Evolutionary conservation across 2,888 invertebrate genomes (phyloP).

Genomic region (Steinernema hermaphroditum): DNA sequence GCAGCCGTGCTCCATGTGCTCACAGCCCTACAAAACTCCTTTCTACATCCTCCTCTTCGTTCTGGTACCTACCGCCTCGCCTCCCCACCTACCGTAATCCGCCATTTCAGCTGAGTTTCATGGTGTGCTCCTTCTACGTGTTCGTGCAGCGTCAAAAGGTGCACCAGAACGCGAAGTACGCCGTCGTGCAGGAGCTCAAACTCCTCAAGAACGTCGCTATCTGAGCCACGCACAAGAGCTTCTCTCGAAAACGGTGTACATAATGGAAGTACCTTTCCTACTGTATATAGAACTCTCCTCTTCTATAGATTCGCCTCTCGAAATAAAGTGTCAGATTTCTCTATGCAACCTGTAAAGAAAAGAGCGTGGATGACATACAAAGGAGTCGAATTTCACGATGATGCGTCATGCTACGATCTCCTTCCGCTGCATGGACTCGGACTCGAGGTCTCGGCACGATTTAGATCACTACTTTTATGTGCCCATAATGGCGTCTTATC

Average conservation of each 20-base stretch:
- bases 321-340: too few relatives aligned
- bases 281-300: neutral
- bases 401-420: too few relatives aligned
- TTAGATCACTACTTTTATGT: too few relatives aligned
- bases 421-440: too few relatives aligned
- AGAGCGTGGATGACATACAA: too few relatives aligned
- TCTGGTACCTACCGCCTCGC: neutral
- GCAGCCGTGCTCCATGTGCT: conserved; percentile 25
- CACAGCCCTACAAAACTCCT: conserved; percentile 20
- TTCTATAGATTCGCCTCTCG: too few relatives aligned
- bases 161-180: conserved; percentile 22
- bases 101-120: neutral
- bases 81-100: neutral
- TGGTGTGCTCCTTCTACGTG: conserved; percentile 20
- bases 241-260: conserved; percentile 1
- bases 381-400: too few relatives aligned
- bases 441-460: too few relatives aligned
- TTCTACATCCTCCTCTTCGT: conserved; percentile 28
- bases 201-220: conserved; percentile 10
- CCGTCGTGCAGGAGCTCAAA: conserved; percentile 21
- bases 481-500: too few relatives aligned
- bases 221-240: neutral
- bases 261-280: neutral
- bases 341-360: too few relatives aligned
- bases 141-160: conserved; percentile 20